phyloP scores from a whole-genome alignment of 2,888 invertebrate species.

The Trachelus stipa region DNA sequence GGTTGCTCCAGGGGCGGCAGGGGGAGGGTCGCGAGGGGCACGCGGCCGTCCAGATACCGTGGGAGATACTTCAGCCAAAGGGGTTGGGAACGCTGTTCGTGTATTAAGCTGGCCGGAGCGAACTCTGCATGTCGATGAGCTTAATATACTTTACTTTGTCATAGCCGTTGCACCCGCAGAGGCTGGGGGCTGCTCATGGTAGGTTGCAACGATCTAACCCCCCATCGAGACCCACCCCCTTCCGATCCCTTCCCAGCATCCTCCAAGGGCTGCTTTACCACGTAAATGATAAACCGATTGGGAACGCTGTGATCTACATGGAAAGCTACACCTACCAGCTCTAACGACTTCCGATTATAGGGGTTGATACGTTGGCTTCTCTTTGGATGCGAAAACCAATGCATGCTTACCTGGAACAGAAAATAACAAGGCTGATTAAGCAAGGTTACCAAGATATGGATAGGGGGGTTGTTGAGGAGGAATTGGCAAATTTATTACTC shows the following conservation, averaged over 20 bases:
- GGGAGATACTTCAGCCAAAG: constrained; percentile 13
- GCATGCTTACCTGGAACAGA: constrained; percentile 56
- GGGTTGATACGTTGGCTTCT: not conserved
- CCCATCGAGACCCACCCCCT: not conserved
- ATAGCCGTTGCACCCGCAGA: constrained; percentile 34
- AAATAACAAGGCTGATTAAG: constrained; percentile 20
- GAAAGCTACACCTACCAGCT: not conserved
- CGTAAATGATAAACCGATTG: not conserved
- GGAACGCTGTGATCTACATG: not conserved
- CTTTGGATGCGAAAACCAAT: not conserved
- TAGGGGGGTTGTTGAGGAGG: too few species aligned
- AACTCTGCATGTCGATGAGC: constrained; percentile 62
- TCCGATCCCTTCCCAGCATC: not conserved
- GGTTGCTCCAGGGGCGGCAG: not conserved
- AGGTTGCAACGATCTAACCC: not conserved
- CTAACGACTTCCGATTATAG: not conserved
- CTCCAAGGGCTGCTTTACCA: not conserved
- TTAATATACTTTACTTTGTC: constrained; percentile 62
- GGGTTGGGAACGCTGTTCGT: constrained; percentile 31
- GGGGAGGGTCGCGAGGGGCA: constrained; percentile 18
- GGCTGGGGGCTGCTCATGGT: not conserved
- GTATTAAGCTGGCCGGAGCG: constrained; percentile 56
- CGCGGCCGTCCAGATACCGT: constrained; percentile 12
- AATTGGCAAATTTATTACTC: too few species aligned
- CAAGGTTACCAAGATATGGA: not conserved